Conservation (phyloP, 2,888 invertebrate genomes). For the Xanthorhoe designata region DNA sequence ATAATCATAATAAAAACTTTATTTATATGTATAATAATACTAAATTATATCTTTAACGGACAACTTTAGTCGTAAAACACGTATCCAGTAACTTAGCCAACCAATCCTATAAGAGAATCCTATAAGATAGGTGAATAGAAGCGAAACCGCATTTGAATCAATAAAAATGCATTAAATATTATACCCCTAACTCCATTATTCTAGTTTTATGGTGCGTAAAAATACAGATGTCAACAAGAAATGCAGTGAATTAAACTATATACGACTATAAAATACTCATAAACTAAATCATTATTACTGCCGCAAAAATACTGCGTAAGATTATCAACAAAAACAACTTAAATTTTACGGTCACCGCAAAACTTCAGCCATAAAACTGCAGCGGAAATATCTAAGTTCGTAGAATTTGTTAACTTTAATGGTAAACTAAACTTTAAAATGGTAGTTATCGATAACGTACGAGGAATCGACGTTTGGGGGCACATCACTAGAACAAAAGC, state of each 20-base stretch:
- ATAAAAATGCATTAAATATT: no score
- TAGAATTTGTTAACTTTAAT: constrained; percentile 31
- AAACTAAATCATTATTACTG: constrained; percentile 6
- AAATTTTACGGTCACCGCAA: constrained; percentile 26
- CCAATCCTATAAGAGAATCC: no score
- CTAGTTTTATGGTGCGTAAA: background rate
- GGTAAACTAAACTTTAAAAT: constrained; percentile 18
- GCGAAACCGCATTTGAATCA: no score
- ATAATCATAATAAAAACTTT: no score
- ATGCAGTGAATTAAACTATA: constrained; percentile 7
- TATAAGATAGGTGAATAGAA: no score
- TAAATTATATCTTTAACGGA: no score
- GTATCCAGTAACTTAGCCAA: no score
- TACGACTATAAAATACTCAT: background rate
- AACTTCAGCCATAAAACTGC: constrained; percentile 23
- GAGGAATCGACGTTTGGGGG: constrained; percentile 24
- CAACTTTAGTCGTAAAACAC: no score
- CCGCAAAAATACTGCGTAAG: constrained; percentile 18
- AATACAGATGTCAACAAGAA: background rate
- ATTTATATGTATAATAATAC: no score
- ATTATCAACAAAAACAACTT: constrained; percentile 22
- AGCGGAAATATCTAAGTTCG: constrained; percentile 28
- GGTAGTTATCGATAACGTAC: constrained; percentile 24
- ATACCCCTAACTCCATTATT: no score
- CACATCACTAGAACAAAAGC: constrained; percentile 50